phyloP scores from a whole-genome alignment of 1,140 invertebrate genomes.

The Calephelis virginiensis region DNA sequence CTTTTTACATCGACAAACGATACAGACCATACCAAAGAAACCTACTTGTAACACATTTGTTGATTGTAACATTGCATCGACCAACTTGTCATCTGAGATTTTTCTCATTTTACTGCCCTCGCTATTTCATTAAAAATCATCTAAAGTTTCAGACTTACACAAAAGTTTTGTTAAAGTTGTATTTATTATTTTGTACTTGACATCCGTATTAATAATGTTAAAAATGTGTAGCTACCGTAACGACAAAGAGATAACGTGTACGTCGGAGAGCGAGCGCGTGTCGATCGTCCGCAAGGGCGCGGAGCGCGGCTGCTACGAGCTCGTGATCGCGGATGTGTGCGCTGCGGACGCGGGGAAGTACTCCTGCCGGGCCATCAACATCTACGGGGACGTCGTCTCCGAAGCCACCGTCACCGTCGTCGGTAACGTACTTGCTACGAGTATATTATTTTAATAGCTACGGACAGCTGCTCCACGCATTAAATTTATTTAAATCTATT shows the following conservation, averaged over 20 bases:
- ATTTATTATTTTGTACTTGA: too few species aligned
- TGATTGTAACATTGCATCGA: too few species aligned
- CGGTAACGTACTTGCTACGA: slow-evolving; percentile 65
- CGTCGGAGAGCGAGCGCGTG: slow-evolving; percentile 82
- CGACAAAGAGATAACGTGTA: slow-evolving; percentile 83
- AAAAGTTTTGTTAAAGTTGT: too few species aligned
- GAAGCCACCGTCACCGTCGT: slow-evolving; percentile 89
- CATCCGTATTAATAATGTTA: background rate
- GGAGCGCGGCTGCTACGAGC: slow-evolving; percentile 92
- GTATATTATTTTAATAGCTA: slow-evolving; percentile 4
- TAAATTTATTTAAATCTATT: too few species aligned
- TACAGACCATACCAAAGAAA: too few species aligned
- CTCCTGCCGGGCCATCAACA: slow-evolving; percentile 92
- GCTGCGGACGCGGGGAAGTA: slow-evolving; percentile 92
- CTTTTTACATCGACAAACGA: too few species aligned
- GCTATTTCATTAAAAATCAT: too few species aligned
- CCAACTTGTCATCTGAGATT: too few species aligned
- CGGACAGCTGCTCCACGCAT: too few species aligned
- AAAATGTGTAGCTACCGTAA: slow-evolving; percentile 87
- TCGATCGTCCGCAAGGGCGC: slow-evolving; percentile 86
- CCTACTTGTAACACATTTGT: too few species aligned
- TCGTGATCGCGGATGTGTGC: slow-evolving; percentile 91
- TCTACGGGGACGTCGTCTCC: slow-evolving; percentile 87
- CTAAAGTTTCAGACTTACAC: too few species aligned
- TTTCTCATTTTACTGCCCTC: too few species aligned